A percentile compares a stretch with the other conserved stretches of the same genome.
Conservation (phyloP, 2,113 vertebrate genomes). For the Drymodes brunneopygia region DNA sequence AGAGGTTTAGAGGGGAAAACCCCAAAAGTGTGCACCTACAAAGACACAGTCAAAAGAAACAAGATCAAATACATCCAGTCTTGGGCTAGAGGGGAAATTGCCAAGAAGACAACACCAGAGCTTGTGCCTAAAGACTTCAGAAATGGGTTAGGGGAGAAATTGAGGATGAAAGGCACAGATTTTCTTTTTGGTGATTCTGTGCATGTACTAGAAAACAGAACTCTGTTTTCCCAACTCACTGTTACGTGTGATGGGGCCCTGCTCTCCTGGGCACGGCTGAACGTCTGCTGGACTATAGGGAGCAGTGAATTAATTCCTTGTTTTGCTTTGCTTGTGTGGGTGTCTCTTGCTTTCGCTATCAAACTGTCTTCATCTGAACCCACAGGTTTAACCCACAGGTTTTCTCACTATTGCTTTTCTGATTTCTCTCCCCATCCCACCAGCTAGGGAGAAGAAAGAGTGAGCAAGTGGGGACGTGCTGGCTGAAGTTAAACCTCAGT, state of each 20-base stretch:
- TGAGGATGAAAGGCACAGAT: not conserved
- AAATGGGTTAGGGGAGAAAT: not conserved
- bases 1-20: not conserved
- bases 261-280: not conserved
- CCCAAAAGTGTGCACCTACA: not conserved
- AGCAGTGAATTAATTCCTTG: not conserved
- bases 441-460: not conserved
- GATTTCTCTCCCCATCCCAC: not conserved
- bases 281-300: not conserved
- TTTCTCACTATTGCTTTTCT: not conserved
- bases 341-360: not conserved
- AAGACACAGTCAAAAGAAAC: not conserved
- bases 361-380: not conserved
- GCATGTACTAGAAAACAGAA: not conserved
- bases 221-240: not conserved
- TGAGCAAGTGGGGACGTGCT: not conserved
- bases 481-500: not conserved
- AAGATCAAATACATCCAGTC: not conserved
- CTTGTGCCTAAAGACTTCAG: not conserved
- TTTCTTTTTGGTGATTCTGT: not conserved
- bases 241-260: not conserved
- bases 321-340: not conserved
- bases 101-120: not conserved
- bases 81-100: not conserved
- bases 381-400: not conserved